Percentiles rank a stretch among this genome's conserved stretches.
phyloP scores from a whole-genome alignment of 2,113 vertebrate species.

The Chaetodon trifascialis region DNA sequence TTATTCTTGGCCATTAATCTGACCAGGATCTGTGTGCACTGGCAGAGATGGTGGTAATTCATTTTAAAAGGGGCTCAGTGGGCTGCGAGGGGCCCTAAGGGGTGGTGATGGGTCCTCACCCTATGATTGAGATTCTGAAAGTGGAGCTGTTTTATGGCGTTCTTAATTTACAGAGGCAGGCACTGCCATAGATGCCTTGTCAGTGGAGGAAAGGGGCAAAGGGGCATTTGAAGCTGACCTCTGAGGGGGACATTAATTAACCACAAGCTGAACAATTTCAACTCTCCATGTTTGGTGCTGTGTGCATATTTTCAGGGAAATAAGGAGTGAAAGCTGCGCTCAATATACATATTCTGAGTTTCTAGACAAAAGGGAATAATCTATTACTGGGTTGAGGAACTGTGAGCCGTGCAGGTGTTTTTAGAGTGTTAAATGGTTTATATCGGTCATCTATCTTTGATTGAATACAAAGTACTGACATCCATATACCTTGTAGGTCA shows the following conservation, averaged over 20 bases:
- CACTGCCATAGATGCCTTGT: slow-evolving; percentile 66
- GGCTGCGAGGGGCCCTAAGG: slow-evolving; percentile 62
- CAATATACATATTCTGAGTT: slow-evolving; percentile 4
- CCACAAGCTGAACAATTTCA: slow-evolving; percentile 41
- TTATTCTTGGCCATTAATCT: slow-evolving; percentile 72
- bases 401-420: slow-evolving; percentile 35
- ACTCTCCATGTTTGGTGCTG: not conserved
- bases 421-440: slow-evolving; percentile 60
- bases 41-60: slow-evolving; percentile 77
- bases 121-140: slow-evolving; percentile 76
- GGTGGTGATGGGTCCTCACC: slow-evolving; percentile 69
- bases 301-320: slow-evolving; percentile 10
- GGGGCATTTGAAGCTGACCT: slow-evolving; percentile 70
- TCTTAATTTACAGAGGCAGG: slow-evolving; percentile 82
- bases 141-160: slow-evolving; percentile 75
- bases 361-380: slow-evolving; percentile 36
- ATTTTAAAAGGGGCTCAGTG: slow-evolving; percentile 73
- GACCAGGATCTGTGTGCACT: slow-evolving; percentile 64
- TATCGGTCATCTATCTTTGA: slow-evolving; percentile 64
- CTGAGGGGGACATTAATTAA: slow-evolving; percentile 58
- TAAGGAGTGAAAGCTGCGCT: slow-evolving; percentile 21
- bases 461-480: slow-evolving; percentile 69
- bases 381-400: slow-evolving; percentile 13
- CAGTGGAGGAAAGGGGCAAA: slow-evolving; percentile 69
- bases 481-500: slow-evolving; percentile 74